phyloP scores from a whole-genome alignment of 2,113 vertebrate genomes.

The Gobiocypris rarus region DNA sequence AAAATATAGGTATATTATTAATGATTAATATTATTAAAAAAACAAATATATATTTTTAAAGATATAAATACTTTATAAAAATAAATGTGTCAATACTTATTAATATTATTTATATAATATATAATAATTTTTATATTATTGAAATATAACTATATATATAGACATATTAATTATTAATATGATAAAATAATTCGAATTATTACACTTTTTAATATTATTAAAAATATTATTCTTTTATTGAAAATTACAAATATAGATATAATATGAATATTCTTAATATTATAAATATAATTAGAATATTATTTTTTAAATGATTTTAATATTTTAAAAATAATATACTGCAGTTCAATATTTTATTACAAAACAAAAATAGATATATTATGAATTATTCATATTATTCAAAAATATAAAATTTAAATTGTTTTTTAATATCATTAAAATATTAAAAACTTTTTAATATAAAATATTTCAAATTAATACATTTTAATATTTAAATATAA shows the following conservation, averaged over 20 bases:
- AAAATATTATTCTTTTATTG: no score
- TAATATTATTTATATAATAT: no score
- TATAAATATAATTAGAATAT: neutral
- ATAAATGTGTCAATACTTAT: no score
- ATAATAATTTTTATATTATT: constrained; percentile 37
- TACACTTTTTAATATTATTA: no score
- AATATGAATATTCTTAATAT: no score
- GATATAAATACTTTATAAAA: no score
- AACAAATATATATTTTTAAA: no score
- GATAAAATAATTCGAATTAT: neutral
- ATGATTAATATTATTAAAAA: neutral
- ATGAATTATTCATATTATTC: neutral
- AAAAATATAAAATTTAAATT: neutral
- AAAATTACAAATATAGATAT: no score
- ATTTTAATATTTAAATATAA: neutral
- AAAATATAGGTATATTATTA: neutral
- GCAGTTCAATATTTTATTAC: neutral
- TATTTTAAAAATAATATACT: neutral
- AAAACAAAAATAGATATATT: neutral
- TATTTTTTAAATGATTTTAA: neutral
- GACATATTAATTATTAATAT: neutral
- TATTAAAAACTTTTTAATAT: neutral
- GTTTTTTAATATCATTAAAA: neutral
- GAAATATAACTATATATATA: neutral
- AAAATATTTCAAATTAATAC: no score